Percentiles rank a stretch among this genome's conserved stretches.
Evolutionary conservation across 2,797 vertebrate genomes (phyloP).

Genomic region (Sphenopsis melanotis): DNA sequence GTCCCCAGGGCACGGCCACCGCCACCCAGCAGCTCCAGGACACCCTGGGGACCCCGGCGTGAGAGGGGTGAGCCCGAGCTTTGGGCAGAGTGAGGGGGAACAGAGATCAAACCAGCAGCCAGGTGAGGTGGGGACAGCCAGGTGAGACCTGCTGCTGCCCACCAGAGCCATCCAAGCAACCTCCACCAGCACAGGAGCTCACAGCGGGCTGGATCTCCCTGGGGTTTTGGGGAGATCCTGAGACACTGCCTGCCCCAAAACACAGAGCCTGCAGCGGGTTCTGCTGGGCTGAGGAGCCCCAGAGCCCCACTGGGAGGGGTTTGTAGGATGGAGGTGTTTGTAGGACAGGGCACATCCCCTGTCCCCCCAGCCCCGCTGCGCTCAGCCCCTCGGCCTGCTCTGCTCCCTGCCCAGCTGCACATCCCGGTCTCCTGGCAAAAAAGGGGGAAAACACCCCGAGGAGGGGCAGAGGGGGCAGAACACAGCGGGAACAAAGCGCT

Average conservation of each 20-base stretch:
- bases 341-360: neutral
- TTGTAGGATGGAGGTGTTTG: neutral
- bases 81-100: neutral
- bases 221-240: neutral
- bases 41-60: neutral
- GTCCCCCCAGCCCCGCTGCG: rapidly evolving
- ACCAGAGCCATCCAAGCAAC: neutral
- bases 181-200: neutral
- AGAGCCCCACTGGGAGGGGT: rapidly evolving
- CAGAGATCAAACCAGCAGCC: neutral
- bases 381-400: neutral
- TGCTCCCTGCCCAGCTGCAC: neutral
- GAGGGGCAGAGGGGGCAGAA: neutral
- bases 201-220: neutral
- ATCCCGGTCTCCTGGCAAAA: neutral
- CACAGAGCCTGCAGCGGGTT: neutral
- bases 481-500: neutral
- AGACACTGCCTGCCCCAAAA: neutral
- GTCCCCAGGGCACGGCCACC: neutral
- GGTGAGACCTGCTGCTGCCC: neutral
- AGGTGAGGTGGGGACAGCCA: slow-evolving; percentile 6
- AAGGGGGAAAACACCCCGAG: rapidly evolving
- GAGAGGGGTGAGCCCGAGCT: neutral
- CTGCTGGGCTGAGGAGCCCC: neutral
- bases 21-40: neutral